Conservation (phyloP, 2,797 vertebrate species). For the Periparus ater region DNA sequence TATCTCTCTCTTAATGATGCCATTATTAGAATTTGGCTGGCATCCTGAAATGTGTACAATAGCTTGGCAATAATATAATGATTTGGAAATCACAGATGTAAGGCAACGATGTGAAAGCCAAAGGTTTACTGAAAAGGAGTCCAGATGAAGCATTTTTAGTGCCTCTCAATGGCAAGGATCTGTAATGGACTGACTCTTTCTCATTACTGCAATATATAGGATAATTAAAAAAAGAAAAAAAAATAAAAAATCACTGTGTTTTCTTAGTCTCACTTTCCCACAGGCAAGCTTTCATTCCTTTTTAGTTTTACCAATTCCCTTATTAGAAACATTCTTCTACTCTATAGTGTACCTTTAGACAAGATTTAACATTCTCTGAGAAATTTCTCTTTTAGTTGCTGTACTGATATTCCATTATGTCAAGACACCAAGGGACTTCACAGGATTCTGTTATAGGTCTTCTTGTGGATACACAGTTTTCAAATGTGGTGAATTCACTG, state of each 20-base stretch:
- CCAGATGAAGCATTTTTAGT: constrained; percentile 56
- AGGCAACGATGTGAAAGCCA: constrained; percentile 61
- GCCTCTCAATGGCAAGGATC: not conserved
- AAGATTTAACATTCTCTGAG: not conserved
- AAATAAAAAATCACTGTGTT: not conserved
- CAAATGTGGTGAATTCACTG: not conserved
- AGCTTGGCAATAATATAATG: constrained; percentile 66
- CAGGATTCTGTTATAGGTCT: not conserved
- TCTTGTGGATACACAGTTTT: not conserved
- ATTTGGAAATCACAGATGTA: constrained; percentile 75
- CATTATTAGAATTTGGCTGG: constrained; percentile 75
- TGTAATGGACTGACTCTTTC: not conserved
- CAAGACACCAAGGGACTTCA: not conserved
- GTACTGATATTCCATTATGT: not conserved
- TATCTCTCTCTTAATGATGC: constrained; percentile 74
- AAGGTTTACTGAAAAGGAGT: constrained; percentile 65
- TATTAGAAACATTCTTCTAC: not conserved
- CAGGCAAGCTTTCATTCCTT: not conserved
- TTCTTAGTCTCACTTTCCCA: not conserved
- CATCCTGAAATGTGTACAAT: constrained; percentile 76
- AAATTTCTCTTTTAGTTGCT: not conserved
- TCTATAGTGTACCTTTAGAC: not conserved
- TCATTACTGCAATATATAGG: not conserved
- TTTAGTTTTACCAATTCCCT: not conserved
- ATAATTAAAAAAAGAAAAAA: not conserved